These are phyloP conservation scores for Synchiropus splendidus DNA, from an alignment of 2,113 vertebrate genomes.

Conservation along the genomic window DNA sequence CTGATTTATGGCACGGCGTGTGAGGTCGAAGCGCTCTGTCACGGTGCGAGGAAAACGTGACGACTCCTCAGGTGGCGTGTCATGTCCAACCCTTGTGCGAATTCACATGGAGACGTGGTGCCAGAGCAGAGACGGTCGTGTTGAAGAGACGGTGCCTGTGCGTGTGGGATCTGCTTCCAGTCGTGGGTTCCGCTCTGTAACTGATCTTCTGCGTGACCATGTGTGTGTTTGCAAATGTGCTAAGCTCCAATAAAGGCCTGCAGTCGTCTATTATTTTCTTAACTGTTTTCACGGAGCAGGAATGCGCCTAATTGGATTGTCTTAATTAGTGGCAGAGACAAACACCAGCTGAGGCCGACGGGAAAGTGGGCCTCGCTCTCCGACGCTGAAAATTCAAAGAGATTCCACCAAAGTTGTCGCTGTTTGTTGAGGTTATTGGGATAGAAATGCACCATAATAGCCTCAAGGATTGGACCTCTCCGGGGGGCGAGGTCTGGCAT, in stretches of 20 bases:
- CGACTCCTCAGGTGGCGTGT: constrained; percentile 31
- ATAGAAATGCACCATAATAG: too few relatives aligned
- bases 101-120: constrained; percentile 40
- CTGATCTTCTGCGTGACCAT: constrained; percentile 6
- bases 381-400: too few relatives aligned
- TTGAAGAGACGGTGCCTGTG: constrained; percentile 50
- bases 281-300: too few relatives aligned
- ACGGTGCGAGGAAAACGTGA: constrained; percentile 46
- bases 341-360: too few relatives aligned
- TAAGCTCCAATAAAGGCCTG: constrained; percentile 1
- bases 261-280: neutral
- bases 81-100: constrained; percentile 45
- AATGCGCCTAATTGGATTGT: too few relatives aligned
- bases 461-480: too few relatives aligned
- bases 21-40: constrained; percentile 31
- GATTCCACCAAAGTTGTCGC: too few relatives aligned
- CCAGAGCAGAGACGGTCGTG: constrained; percentile 39
- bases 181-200: constrained; percentile 5
- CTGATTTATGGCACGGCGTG: constrained; percentile 13
- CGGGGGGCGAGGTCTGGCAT: too few relatives aligned
- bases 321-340: too few relatives aligned
- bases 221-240: neutral
- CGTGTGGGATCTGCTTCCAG: neutral
- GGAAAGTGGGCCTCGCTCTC: too few relatives aligned
- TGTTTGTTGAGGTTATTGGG: too few relatives aligned